Conservation (phyloP, 2,888 invertebrate species). For the Drosophila nr. perissopoda region DNA sequence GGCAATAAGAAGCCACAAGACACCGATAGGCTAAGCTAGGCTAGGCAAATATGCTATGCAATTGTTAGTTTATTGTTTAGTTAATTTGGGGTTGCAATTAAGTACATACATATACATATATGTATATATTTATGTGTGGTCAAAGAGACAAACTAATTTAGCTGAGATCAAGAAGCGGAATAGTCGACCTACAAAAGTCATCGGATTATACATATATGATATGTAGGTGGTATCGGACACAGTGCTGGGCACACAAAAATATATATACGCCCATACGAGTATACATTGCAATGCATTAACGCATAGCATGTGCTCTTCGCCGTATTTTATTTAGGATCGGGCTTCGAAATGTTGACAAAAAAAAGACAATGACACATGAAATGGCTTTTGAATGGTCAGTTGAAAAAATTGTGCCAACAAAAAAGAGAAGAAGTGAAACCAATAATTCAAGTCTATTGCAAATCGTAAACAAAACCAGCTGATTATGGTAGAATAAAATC, state of each 20-base stretch:
- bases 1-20: constrained; percentile 46
- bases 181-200: not conserved
- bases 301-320: constrained; percentile 70
- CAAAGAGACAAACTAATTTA: constrained; percentile 48
- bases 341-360: constrained; percentile 78
- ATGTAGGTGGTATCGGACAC: not conserved
- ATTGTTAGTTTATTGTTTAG: constrained; percentile 51
- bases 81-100: constrained; percentile 68
- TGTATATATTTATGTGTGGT: not conserved
- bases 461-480: constrained; percentile 52
- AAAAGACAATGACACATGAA: constrained; percentile 83
- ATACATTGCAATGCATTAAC: constrained; percentile 48
- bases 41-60: constrained; percentile 40
- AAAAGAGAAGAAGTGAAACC: constrained; percentile 27
- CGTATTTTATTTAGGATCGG: constrained; percentile 81
- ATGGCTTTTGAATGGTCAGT: constrained; percentile 83
- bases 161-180: constrained; percentile 17
- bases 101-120: constrained; percentile 33
- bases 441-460: constrained; percentile 33
- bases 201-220: not conserved
- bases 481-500: constrained; percentile 47
- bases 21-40: constrained; percentile 37
- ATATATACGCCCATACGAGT: constrained; percentile 41
- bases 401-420: constrained; percentile 68
- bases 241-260: constrained; percentile 14